phyloP scores from a whole-genome alignment of 2,113 vertebrate species.

The Festucalex cinctus region DNA sequence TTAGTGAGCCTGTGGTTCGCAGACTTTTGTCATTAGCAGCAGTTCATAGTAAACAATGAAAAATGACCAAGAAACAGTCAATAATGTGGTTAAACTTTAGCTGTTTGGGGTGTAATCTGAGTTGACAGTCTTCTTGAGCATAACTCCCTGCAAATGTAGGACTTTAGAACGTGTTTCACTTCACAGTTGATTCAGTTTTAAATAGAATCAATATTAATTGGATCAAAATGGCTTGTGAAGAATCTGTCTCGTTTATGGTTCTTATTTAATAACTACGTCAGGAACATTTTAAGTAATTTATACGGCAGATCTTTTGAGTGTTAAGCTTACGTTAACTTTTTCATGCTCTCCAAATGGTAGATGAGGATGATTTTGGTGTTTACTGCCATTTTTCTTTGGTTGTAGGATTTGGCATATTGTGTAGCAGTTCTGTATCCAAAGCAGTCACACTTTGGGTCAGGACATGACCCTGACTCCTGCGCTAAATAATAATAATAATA shows the following conservation, averaged over 20 bases:
- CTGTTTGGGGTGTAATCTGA: slow-evolving; percentile 10
- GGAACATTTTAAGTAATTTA: neutral
- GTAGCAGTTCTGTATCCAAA: too few relatives aligned
- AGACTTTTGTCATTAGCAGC: slow-evolving; percentile 35
- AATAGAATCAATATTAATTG: neutral
- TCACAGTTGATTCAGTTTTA: neutral
- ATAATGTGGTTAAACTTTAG: slow-evolving; percentile 22
- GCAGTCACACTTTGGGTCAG: too few relatives aligned
- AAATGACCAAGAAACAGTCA: slow-evolving; percentile 32
- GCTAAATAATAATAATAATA: too few relatives aligned
- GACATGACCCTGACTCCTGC: too few relatives aligned
- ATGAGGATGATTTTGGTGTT: too few relatives aligned
- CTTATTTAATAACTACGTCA: neutral
- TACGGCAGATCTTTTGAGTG: neutral
- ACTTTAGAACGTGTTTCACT: neutral
- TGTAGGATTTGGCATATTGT: too few relatives aligned
- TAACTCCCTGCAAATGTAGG: slow-evolving; percentile 6
- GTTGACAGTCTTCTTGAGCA: slow-evolving; percentile 6
- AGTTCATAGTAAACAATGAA: slow-evolving; percentile 49
- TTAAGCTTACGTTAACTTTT: too few relatives aligned
- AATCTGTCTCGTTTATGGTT: neutral
- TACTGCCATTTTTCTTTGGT: too few relatives aligned
- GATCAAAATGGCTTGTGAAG: neutral
- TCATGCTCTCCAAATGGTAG: too few relatives aligned
- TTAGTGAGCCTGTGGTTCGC: slow-evolving; percentile 42